phyloP scores from a whole-genome alignment of 2,797 vertebrate genomes.

The Simalia tracyae region DNA sequence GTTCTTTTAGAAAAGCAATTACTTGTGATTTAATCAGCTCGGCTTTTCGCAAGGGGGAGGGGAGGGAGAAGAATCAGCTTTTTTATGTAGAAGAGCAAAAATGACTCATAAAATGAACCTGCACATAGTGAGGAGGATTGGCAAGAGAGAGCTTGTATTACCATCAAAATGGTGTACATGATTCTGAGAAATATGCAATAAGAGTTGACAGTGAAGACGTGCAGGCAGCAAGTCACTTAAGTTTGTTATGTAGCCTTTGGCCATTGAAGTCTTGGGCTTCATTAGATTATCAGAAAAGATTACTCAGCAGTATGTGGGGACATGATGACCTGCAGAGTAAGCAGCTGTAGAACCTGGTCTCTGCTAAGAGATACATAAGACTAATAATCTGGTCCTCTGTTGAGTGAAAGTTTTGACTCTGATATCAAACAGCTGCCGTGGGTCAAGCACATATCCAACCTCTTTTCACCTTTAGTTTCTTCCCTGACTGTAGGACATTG shows the following conservation, averaged over 20 bases:
- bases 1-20: conserved; percentile 69
- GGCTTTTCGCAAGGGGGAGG: conserved; percentile 44
- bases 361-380: background rate
- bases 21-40: conserved; percentile 70
- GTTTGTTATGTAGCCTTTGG: conserved; percentile 54
- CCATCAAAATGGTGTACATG: conserved; percentile 64
- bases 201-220: conserved; percentile 55
- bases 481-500: background rate
- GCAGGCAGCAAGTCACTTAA: conserved; percentile 53
- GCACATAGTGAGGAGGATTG: conserved; percentile 52
- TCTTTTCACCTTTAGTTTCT: background rate
- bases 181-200: conserved; percentile 58
- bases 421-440: background rate
- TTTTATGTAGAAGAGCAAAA: conserved; percentile 68
- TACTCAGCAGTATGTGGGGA: conserved; percentile 2
- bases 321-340: background rate
- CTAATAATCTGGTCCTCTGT: background rate
- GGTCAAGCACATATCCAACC: background rate
- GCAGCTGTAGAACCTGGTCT: background rate
- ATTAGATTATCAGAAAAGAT: background rate
- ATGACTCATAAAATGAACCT: conserved; percentile 70
- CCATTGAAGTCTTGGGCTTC: conserved; percentile 9
- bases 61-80: conserved; percentile 48
- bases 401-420: background rate
- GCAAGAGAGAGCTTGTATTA: conserved; percentile 53